Evolutionary conservation across 2,797 vertebrate species (phyloP).

Genomic region (Cygnus olor): DNA sequence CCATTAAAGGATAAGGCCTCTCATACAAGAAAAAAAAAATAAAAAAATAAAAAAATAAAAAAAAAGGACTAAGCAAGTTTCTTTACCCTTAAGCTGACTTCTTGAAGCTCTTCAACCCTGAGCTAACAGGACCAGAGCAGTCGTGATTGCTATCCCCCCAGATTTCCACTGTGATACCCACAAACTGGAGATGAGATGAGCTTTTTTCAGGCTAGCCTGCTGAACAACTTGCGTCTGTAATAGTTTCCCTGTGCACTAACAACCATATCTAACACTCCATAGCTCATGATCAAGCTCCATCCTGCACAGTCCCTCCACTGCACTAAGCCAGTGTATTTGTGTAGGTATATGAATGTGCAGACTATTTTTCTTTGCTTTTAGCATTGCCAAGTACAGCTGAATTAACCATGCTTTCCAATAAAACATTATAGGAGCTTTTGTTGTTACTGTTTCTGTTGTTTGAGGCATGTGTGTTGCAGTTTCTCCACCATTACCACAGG

Average conservation of each 20-base stretch:
- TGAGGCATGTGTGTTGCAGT: neutral
- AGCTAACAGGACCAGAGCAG: neutral
- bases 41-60: no score
- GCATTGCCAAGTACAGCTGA: neutral
- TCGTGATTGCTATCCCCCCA: accelerated
- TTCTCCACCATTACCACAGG: neutral
- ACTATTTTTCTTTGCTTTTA: neutral
- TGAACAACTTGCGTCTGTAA: neutral
- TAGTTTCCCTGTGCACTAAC: neutral
- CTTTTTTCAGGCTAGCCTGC: neutral
- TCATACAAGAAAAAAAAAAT: neutral
- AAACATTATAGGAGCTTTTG: neutral
- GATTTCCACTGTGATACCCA: neutral
- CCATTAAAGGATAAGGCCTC: neutral
- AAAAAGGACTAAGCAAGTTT: neutral
- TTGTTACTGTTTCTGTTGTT: neutral
- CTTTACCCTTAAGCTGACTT: neutral
- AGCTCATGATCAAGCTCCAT: neutral
- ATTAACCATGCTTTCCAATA: neutral
- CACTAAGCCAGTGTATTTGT: neutral
- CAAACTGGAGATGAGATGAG: neutral
- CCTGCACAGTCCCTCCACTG: neutral
- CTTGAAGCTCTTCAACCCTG: neutral
- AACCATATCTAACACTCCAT: neutral
- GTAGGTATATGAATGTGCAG: accelerated